Percentiles rank a stretch among this genome's conserved stretches.
Evolutionary conservation across 2,888 invertebrate species (phyloP).

Genomic region (Diarsia mendica): DNA sequence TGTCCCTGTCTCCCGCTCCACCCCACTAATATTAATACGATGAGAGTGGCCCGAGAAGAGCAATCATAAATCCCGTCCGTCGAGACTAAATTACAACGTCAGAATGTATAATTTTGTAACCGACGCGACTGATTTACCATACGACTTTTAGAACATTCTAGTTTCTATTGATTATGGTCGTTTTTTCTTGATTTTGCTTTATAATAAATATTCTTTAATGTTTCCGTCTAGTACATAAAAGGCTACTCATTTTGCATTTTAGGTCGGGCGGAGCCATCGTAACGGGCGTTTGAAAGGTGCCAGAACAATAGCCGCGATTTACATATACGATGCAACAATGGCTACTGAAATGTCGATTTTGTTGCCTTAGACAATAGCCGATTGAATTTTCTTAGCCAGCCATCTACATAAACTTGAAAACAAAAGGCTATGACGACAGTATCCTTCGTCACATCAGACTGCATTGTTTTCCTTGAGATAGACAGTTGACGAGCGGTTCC

Average conservation of each 20-base stretch:
- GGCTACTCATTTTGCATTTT: conserved; percentile 18
- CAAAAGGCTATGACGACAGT: conserved; percentile 2
- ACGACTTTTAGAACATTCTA: conserved; percentile 38
- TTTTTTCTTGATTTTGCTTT: not conserved
- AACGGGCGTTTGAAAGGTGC: conserved; percentile 55
- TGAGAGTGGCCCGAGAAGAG: conserved; percentile 67
- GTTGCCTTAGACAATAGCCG: conserved; percentile 36
- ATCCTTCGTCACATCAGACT: conserved; percentile 3
- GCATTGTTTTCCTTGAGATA: conserved; percentile 16
- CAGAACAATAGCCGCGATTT: conserved; percentile 67
- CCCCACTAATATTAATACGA: conserved; percentile 72
- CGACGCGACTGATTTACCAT: conserved; percentile 58
- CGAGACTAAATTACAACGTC: conserved; percentile 72
- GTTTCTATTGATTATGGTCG: not conserved
- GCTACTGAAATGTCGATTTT: conserved; percentile 43
- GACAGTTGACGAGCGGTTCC: not conserved
- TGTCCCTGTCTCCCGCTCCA: conserved; percentile 59
- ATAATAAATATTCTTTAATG: not conserved
- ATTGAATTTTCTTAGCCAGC: conserved; percentile 27
- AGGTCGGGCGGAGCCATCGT: conserved; percentile 54
- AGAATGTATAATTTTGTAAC: conserved; percentile 70
- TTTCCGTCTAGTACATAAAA: conserved; percentile 15
- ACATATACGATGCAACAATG: conserved; percentile 61
- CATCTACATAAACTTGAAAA: conserved; percentile 10
- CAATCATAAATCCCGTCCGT: conserved; percentile 75